phyloP scores from a whole-genome alignment of 2,888 invertebrate species.

The Papilio gigon region DNA sequence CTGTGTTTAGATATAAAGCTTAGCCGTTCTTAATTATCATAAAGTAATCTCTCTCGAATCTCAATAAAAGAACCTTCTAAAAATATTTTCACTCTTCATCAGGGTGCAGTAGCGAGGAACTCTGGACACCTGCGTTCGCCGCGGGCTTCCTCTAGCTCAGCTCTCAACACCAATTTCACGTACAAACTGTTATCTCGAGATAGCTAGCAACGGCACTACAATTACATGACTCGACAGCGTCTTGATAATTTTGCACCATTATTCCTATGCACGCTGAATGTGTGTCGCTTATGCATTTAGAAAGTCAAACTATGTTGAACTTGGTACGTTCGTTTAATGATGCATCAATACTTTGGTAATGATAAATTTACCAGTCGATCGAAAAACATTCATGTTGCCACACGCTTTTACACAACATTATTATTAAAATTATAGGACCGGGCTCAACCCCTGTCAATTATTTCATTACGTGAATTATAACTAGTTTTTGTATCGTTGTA shows the following conservation, averaged over 20 bases:
- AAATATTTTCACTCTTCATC: constrained; percentile 10
- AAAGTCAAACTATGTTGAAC: constrained; percentile 47
- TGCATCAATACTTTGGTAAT: not conserved
- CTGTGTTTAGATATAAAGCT: no score
- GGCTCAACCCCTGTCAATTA: no score
- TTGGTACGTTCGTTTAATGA: constrained; percentile 20
- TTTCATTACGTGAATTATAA: no score
- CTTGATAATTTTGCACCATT: constrained; percentile 70
- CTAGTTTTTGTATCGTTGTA: no score
- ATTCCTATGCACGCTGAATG: constrained; percentile 55
- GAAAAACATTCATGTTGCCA: no score
- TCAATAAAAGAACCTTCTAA: not conserved
- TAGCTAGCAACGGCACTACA: constrained; percentile 47
- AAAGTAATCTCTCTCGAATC: no score
- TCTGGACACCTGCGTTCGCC: constrained; percentile 27
- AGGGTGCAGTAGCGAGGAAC: not conserved
- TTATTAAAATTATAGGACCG: no score
- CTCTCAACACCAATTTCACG: constrained; percentile 35
- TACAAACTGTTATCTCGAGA: constrained; percentile 34
- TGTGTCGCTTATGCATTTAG: constrained; percentile 54
- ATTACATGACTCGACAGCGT: constrained; percentile 61
- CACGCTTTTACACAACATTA: no score
- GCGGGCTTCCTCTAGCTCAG: constrained; percentile 26
- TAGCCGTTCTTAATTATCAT: no score
- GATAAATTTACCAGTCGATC: not conserved